Evolutionary conservation across 2,113 vertebrate genomes (phyloP), one percentile per base, ranked within the genome.

Genomic region (Melanerpes aurifrons): DNA sequence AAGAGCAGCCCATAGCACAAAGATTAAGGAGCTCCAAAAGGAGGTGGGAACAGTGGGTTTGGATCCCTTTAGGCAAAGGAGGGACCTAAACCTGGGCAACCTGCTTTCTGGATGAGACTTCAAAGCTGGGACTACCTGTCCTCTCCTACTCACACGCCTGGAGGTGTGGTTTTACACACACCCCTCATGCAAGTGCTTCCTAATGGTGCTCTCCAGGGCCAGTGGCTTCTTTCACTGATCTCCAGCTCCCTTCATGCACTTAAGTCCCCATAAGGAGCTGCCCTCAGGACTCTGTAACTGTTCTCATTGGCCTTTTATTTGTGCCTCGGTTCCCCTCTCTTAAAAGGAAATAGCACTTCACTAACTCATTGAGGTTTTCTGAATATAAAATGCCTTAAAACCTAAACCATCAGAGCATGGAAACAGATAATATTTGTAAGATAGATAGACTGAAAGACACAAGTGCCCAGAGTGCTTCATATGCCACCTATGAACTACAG

Each of bases 111-210:
- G 90, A 92, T 62, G 73, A 95, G 88, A 94, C 96, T 96, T 96
- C 95, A 96, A 96, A 96, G 95, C 88, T 92, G 83, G 80, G 92
- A 93, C 92, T 81, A 10, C 88, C 86, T 6, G 82, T 92, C 62
- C 86, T 86, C 80, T 94, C 88, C 90, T 83, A 90, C 96, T 95
- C 93, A 66, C 95, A 96, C 92, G 2, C 96, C 96, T 92, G 77
- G 92, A 95, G 95, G 93, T 92, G 96, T 90, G 96, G 96, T 96
- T 94, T 96, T 93, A 92, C 93, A 93, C 92, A 91, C 91, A 32
- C 59, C 32, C 59, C n/a, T 32, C 82, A 88, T 90, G 70, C 77
- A 31, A 31, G 73, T 10, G 21, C 81, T 69, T 32, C 74, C 79
- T 6, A 31, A 5, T 35, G 87, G 78, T 90, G 58, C 15, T 87